phyloP scores from a whole-genome alignment of 2,888 invertebrate genomes.

The Barypeithes pellucidus region DNA sequence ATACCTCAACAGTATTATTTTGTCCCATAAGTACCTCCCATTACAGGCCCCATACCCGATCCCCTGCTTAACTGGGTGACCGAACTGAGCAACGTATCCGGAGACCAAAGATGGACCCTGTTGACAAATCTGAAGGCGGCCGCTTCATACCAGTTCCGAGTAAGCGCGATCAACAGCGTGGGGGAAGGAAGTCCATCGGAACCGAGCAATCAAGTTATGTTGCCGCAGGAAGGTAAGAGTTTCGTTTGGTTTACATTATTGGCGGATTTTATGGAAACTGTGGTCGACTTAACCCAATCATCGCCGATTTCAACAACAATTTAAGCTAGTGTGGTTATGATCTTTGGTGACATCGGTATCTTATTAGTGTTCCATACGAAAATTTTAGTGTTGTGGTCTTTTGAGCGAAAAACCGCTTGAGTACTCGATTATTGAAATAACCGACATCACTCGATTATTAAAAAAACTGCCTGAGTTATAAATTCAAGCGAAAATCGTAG shows the following conservation, averaged over 20 bases:
- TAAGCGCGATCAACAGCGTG: conserved; percentile 96
- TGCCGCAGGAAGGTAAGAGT: conserved; percentile 95
- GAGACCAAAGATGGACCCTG: conserved; percentile 84
- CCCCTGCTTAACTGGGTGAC: conserved; percentile 91
- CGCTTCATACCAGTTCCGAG: conserved; percentile 95
- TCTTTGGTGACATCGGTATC: too few relatives aligned
- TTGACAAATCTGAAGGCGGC: conserved; percentile 93
- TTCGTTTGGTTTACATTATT: not conserved
- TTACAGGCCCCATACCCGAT: conserved; percentile 88
- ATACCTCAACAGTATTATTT: conserved; percentile 60
- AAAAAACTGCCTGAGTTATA: too few relatives aligned
- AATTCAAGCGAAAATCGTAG: too few relatives aligned
- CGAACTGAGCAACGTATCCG: conserved; percentile 88
- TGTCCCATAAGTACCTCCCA: conserved; percentile 70
- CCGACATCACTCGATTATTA: too few relatives aligned
- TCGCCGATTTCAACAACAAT: too few relatives aligned
- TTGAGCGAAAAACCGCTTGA: too few relatives aligned
- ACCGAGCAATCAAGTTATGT: conserved; percentile 89
- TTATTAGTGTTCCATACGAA: too few relatives aligned
- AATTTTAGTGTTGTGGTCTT: too few relatives aligned
- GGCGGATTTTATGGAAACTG: not conserved
- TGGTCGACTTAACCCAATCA: too few relatives aligned
- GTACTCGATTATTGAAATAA: too few relatives aligned
- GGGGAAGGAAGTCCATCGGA: conserved; percentile 95
- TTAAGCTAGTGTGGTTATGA: too few relatives aligned